Percentiles rank a stretch among this genome's conserved stretches.
phyloP scores from a whole-genome alignment of 2,113 vertebrate species.

The Microtus ochrogaster region DNA sequence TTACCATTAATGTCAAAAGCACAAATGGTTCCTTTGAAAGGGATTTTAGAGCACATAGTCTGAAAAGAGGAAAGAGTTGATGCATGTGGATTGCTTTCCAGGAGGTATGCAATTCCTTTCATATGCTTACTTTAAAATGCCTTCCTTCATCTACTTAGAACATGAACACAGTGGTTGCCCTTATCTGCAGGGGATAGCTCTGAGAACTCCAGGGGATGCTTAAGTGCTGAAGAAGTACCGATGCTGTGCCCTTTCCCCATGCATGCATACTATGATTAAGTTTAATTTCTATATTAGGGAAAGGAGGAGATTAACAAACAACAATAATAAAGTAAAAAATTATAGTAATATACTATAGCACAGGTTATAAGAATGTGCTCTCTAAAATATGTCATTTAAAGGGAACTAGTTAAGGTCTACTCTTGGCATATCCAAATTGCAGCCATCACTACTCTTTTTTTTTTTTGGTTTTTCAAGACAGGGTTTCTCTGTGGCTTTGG shows the following conservation, averaged over 20 bases:
- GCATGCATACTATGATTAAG: background rate
- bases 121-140: constrained; percentile 58
- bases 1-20: constrained; percentile 63
- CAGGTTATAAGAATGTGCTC: background rate
- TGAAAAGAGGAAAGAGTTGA: constrained; percentile 48
- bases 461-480: too few species aligned
- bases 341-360: background rate
- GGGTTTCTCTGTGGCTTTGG: too few species aligned
- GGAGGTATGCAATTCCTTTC: constrained; percentile 47
- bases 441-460: background rate
- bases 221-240: background rate
- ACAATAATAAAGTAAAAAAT: background rate
- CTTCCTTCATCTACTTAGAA: constrained; percentile 43
- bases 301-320: background rate
- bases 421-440: too few species aligned
- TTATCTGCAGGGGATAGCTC: background rate
- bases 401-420: background rate
- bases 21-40: constrained; percentile 73
- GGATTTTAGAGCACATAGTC: constrained; percentile 45
- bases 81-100: constrained; percentile 37
- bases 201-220: background rate
- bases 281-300: background rate
- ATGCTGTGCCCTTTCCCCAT: background rate
- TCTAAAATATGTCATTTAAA: background rate
- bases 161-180: background rate